Base-by-base conservation (phyloP, 2,113 vertebrate species). In the Psettodes erumei region DNA sequence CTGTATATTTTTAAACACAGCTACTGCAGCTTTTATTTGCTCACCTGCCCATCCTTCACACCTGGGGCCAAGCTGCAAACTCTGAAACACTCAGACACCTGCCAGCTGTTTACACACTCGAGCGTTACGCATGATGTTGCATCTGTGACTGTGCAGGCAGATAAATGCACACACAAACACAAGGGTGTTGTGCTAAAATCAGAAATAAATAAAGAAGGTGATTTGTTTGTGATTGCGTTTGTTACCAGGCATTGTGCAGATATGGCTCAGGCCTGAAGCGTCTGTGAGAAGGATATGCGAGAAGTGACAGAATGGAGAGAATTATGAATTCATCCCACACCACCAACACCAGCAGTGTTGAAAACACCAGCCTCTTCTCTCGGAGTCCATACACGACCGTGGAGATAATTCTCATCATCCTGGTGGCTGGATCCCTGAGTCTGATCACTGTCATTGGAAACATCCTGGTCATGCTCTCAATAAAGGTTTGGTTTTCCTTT, bases 391-490 rank as follows among this genome's bases (percentile, higher is more conserved):
- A 96, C 88, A 94, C 95, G 40, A 93, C 95, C 1, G 92, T 97
- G 8, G 96, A 98, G 88, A 94, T 95, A 37, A 93, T 95, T 3
- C 95, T 99, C 91, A 97, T 99, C 10, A 93, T 97, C 70, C 91
- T 98, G 33, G 96, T 97, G 77, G 95, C 97, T 53, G 96, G 95
- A 58, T 95, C 95, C 47, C 94, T 99, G 90, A 99, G 98, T 77
- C 82, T 99, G 68, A 94, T 99, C 86, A 99, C 98, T 45, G 93
- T 97, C 71, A 96, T 96, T 15, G 98, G 98, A 62, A 99, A 99
- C 84, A 96, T 99, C 81, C 86, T 99, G 69, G 97, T 99, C 83
- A 98, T 99, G 95, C 94, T 99, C 81, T 99, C 98, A n/a, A 99
- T 99, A 73, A 99, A 97, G 94, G 97, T 99, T 82, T 58, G 81